phyloP scores from a whole-genome alignment of 2,797 vertebrate species.

The Sternarchorhynchus goeldii region DNA sequence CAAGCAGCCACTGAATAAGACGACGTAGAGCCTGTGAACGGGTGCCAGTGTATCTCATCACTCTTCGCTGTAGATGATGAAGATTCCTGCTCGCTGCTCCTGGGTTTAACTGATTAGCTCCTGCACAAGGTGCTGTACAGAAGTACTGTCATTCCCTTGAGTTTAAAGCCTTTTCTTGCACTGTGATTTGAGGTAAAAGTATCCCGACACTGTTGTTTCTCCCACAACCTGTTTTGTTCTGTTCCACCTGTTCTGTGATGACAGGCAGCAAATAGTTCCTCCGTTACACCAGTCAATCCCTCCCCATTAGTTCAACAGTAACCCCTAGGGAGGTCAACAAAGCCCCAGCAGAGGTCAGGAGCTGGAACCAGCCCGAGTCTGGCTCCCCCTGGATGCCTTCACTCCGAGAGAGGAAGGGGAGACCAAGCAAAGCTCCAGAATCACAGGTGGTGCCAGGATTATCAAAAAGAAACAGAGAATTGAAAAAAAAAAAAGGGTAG shows the following conservation, averaged over 20 bases:
- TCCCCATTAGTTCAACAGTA: slow-evolving; percentile 41
- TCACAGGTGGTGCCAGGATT: neutral
- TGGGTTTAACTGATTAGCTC: neutral
- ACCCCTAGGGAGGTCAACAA: slow-evolving; percentile 17
- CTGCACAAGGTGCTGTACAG: neutral
- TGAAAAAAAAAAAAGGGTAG: neutral
- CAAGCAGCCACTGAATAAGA: neutral
- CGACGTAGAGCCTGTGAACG: neutral
- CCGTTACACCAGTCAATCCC: neutral
- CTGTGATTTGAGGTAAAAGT: neutral
- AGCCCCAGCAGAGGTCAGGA: slow-evolving; percentile 17
- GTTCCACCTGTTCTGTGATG: slow-evolving; percentile 30
- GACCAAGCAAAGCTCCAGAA: neutral
- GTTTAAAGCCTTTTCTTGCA: slow-evolving; percentile 8
- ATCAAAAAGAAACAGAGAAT: neutral
- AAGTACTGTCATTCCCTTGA: neutral
- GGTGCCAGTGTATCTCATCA: neutral
- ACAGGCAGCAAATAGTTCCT: slow-evolving; percentile 40
- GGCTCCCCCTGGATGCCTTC: slow-evolving; percentile 23
- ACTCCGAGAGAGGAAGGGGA: slow-evolving; percentile 21
- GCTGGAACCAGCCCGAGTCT: slow-evolving; percentile 32
- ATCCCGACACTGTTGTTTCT: neutral
- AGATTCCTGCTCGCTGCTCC: neutral
- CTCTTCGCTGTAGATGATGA: neutral
- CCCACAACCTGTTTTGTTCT: neutral